phyloP scores from a whole-genome alignment of 1,140 invertebrate genomes.

The Drosophila gunungcola region DNA sequence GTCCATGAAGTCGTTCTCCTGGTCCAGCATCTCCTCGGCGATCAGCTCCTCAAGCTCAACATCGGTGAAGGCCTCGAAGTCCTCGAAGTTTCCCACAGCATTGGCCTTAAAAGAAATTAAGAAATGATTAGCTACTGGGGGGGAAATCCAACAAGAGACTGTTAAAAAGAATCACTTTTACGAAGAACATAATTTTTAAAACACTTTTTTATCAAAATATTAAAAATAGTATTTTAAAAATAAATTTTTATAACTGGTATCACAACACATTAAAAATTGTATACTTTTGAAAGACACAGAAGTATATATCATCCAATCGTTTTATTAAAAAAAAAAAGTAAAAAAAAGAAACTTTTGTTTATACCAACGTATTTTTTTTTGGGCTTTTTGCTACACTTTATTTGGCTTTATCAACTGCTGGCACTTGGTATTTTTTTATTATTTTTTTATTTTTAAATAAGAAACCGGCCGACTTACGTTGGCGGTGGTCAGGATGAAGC shows the following conservation, averaged over 20 bases:
- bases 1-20: slow-evolving; percentile 41
- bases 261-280: no score
- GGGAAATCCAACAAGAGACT: no score
- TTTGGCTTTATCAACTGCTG: background rate
- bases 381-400: slow-evolving; percentile 5
- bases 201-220: no score
- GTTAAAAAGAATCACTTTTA: no score
- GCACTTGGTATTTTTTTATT: no score
- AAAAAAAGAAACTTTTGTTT: background rate
- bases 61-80: slow-evolving; percentile 8
- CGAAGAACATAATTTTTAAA: no score
- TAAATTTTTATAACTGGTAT: no score
- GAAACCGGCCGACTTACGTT: slow-evolving; percentile 40
- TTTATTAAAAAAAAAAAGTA: background rate
- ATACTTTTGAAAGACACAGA: background rate
- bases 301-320: background rate
- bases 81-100: background rate
- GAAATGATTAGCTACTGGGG: background rate
- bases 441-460: no score
- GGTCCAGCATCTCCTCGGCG: slow-evolving; percentile 1
- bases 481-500: slow-evolving; percentile 46
- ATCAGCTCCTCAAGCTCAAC: slow-evolving; percentile 15
- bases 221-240: no score
- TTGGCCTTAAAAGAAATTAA: slow-evolving; percentile 21
- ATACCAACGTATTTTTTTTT: background rate